Base-by-base conservation (phyloP, 30 jellyfish, hydroid and myxozoan species). In the Mastigias papua region DNA sequence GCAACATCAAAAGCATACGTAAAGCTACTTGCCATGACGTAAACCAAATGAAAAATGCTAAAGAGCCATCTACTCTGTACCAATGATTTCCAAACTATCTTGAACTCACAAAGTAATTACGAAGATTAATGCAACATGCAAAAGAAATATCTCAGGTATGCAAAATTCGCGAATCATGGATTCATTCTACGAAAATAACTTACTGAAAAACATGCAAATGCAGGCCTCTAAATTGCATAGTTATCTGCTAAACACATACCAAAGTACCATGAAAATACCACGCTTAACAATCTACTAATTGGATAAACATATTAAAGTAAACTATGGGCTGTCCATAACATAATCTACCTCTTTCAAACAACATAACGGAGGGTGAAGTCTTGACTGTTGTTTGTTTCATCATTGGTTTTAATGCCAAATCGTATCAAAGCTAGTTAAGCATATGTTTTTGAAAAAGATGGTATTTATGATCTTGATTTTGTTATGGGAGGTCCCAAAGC, bases 301-400 rank as follows among this genome's bases (percentile, higher is more conserved):
- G 74, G 74, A 63, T 63, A 20, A 63, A 63, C 42, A 63, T 63
- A 7, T 7, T 63, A 63, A 23, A 20, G n/a, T 63, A 23, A 63
- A 26, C 5, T 3, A 63, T 11, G 74, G 74, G 19, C 26, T 63
- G 74, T 63, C 42, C 20, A 63, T 11, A 25, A 4, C 3, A 63
- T 23, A 63, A 1, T 20, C 42, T 21, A 51, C 17, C 27, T 17
- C 25, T 21, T 4, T 51, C 2, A 51, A 16, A 21, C 16, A 51
- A 51, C 17, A 1, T 51, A 51, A 51, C 27, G 67, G 2, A 1
- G 16, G 54, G 10, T 37, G 11, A 37, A 3, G 11, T 11, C 5
- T 3, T 37, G 10, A 37, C 54, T 37, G 11, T 3, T 3, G 11
- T 37, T 37, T 37, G 54, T 37, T 37, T 37, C 5, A 5, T 11